These are phyloP conservation scores for Drosophila bunnanda DNA, from an alignment of 2,888 invertebrate genomes.

Conservation along the genomic window DNA sequence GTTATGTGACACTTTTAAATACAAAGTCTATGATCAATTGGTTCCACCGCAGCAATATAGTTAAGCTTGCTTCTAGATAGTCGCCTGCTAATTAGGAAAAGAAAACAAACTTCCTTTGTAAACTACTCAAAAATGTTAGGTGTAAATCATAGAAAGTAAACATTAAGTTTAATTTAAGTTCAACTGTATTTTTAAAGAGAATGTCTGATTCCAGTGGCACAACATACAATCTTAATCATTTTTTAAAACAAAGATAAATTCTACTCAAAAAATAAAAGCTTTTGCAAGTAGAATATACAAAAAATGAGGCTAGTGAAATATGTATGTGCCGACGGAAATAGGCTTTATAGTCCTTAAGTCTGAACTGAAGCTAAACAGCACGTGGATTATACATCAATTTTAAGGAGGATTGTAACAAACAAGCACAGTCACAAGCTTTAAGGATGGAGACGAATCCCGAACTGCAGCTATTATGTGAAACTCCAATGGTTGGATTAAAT, in stretches of 20 bases:
- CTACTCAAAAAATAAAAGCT: neutral
- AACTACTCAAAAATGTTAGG: neutral
- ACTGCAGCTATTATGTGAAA: conserved; percentile 5
- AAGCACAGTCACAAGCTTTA: neutral
- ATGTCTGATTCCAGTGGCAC: neutral
- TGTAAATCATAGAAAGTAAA: neutral
- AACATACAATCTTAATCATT: neutral
- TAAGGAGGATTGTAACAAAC: neutral
- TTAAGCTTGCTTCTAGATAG: neutral
- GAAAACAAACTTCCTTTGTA: neutral
- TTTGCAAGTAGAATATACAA: neutral
- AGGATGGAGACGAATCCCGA: neutral
- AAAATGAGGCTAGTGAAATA: neutral
- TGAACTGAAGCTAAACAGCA: neutral
- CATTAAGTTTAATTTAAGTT: neutral
- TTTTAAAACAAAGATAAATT: neutral
- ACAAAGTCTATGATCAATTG: neutral
- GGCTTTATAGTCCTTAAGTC: neutral
- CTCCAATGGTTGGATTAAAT: conserved; percentile 4
- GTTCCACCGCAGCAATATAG: too few relatives aligned
- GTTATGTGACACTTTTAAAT: conserved; percentile 1
- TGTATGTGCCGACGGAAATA: conserved; percentile 1
- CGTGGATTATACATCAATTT: neutral
- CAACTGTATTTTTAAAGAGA: neutral
- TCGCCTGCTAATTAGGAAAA: neutral